A percentile compares a stretch with the other conserved stretches of the same genome.
Evolutionary conservation across 1,140 invertebrate genomes (phyloP).

Genomic region (Hermetia illucens): DNA sequence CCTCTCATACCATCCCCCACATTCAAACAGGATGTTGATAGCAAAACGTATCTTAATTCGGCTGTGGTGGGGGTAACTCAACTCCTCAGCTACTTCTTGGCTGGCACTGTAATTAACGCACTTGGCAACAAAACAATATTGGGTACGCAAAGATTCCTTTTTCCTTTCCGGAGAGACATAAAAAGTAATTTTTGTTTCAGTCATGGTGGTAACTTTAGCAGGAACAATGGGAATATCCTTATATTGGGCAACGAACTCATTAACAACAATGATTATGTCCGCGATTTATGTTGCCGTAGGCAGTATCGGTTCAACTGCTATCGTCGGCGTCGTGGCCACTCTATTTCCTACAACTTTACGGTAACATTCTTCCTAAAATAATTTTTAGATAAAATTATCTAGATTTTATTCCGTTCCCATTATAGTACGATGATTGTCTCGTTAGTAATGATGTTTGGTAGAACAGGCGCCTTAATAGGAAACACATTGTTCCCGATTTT

Average conservation of each 20-base stretch:
- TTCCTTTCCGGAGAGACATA: constrained; percentile 1
- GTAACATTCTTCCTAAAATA: constrained; percentile 8
- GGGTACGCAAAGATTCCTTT: constrained; percentile 13
- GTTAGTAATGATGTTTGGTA: constrained; percentile 22
- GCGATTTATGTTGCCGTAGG: constrained; percentile 18
- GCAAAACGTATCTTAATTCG: constrained; percentile 38
- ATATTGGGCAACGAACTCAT: constrained; percentile 32
- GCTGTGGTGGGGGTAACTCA: constrained; percentile 35
- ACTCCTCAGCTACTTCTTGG: constrained; percentile 33
- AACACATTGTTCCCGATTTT: constrained; percentile 24
- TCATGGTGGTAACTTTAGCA: constrained; percentile 28
- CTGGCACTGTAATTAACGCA: constrained; percentile 30
- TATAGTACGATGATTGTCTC: constrained; percentile 21
- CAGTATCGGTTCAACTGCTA: constrained; percentile 20
- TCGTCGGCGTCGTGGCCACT: constrained; percentile 19
- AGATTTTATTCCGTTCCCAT: background rate
- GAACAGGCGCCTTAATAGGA: constrained; percentile 22
- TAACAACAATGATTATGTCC: constrained; percentile 19
- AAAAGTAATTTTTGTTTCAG: constrained; percentile 8
- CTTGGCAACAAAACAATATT: constrained; percentile 35
- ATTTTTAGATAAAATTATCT: constrained; percentile 1
- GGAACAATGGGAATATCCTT: constrained; percentile 25
- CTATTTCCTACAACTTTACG: constrained; percentile 25
- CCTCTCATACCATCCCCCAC: no score
- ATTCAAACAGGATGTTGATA: constrained; percentile 24